Base-by-base conservation (phyloP, 2,113 vertebrate species). In the Misgurnus anguillicaudatus region DNA sequence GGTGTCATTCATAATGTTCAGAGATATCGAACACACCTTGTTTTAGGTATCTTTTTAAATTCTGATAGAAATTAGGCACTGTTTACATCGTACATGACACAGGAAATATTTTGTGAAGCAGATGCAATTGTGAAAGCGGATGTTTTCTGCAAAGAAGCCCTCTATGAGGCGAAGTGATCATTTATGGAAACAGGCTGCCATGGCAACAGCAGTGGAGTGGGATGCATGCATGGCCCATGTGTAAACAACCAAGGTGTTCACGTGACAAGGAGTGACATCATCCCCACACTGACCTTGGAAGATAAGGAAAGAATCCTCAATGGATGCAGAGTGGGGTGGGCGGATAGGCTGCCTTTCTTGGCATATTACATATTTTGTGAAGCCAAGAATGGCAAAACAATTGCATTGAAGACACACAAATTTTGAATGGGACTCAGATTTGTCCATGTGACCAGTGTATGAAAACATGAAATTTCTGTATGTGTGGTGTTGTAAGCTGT, bases 151-250 rank as follows among this genome's bases (percentile, higher is more conserved):
- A 74, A 61, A 45, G 51, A 80, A 74, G 51, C 62, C 74, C 11
- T 80, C 38, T 9, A 21, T 58, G 66, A 41, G 68, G 61, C 67
- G 77, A 87, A 77, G 80, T 80, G 86, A 77, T 87, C 72, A 70
- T 78, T 79, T 81, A 85, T 85, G 81, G 85, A 87, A 87, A 86
- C 72, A 77, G 74, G 86, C 86, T 91, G 86, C 90, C 83, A 92
- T 90, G 86, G 88, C 86, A 91, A 92, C 91, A 86, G 68, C 81
- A 82, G 80, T 75, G 82, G 13, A 82, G 87, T 86, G 72, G 83
- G 82, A 86, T 9, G 19, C 83, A 77, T 80, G 57, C 61, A 9
- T 83, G 84, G 72, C 77, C 77, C 66, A 81, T 81, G 79, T 80
- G 80, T 85, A 83, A 89, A 90, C 83, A 84, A 79, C 73, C 77